Evolutionary conservation across 2,113 vertebrate genomes (phyloP), one percentile per base, ranked within the genome.

Genomic region (Dermatemys mawii): DNA sequence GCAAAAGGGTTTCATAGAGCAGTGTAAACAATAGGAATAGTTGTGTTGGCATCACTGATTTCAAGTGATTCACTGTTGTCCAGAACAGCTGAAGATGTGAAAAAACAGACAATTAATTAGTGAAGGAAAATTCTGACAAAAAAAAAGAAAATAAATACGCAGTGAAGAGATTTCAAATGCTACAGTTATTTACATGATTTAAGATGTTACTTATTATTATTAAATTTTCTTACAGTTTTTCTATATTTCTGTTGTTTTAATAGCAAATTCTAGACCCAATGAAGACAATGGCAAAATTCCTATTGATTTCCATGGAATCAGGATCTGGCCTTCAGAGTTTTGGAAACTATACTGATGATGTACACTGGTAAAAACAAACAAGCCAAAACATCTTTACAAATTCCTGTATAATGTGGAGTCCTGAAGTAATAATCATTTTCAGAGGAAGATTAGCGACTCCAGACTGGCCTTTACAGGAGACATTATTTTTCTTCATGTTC

Each of bases 1-100:
- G 98, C 98, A 97, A 97, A 98, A 93, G 94, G 96, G 97, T 92
- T 97, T 97, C 94, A 88, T 89, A 93, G 87, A 98, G 95, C 97
- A 89, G 93, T 87, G 50, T 90, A 96, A 95, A 97, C 96, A 97
- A 96, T 92, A 90, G 97, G 95, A 95, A 91, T 83, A 97, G 97
- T 84, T 97, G 94, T 92, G 97, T 92, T 97, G 90, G 92, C 94
- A 97, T 98, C 21, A 5, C 91, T 97, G 95, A 93, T 87, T 96
- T 97, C 78, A 92, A 97, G 92, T 92, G 88, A 96, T 93, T 96
- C 96, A 88, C 95, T 91, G 96, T 95, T 95, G 92, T 88, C 95
- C 92, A 86, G 95, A 96, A 97, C 94, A 96, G 96, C 90, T 90
- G 83, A 94, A 87, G 93, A 79, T 90, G 83, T 73, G 76, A 92